These are phyloP conservation scores for Lepetodrilus schrolli DNA, from an alignment of 2,888 invertebrate genomes.

Conservation along the genomic window DNA sequence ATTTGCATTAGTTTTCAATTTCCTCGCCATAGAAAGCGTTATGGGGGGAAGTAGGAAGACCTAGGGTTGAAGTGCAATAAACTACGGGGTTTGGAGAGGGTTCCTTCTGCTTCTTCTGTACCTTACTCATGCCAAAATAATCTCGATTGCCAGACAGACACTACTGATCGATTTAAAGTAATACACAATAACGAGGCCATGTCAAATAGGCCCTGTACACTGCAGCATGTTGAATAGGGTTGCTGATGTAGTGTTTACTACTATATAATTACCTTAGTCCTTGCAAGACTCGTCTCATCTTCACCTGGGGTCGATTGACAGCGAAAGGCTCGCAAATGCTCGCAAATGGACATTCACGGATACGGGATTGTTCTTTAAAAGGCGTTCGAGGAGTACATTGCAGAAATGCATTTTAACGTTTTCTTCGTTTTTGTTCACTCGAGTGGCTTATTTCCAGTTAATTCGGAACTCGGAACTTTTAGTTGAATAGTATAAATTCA, in stretches of 20 bases:
- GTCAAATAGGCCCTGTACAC: background rate
- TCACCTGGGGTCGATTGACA: too few relatives aligned
- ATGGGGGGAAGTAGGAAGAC: slow-evolving; percentile 11
- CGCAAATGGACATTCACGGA: too few relatives aligned
- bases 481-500: too few relatives aligned
- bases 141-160: background rate
- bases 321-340: too few relatives aligned
- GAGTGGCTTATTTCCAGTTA: background rate
- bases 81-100: background rate
- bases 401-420: too few relatives aligned
- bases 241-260: slow-evolving; percentile 11
- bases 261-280: slow-evolving; percentile 1
- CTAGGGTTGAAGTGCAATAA: slow-evolving; percentile 1
- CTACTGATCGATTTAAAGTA: background rate
- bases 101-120: background rate
- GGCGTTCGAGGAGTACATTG: too few relatives aligned
- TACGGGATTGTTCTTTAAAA: too few relatives aligned
- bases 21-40: slow-evolving; percentile 30
- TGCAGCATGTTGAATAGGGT: background rate
- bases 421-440: background rate
- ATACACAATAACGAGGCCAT: background rate
- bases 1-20: slow-evolving; percentile 34
- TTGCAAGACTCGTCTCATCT: background rate
- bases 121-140: background rate
- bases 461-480: too few relatives aligned